Conservation (phyloP, 2,113 vertebrate species). For the Melanerpes aurifrons region DNA sequence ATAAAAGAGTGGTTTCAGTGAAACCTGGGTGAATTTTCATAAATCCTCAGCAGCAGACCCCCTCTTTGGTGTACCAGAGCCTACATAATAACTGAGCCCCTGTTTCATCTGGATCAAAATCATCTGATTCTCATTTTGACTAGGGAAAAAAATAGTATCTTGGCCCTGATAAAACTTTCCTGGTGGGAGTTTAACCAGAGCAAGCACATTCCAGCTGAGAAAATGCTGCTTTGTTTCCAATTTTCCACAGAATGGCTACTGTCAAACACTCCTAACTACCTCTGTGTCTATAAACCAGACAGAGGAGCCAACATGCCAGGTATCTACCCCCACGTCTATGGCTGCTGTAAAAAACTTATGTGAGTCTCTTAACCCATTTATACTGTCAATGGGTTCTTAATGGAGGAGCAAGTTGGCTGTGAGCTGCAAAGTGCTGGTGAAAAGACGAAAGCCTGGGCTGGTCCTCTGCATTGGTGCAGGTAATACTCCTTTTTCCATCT, state of each 20-base stretch:
- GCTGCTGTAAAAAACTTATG: not conserved
- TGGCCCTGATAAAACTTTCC: not conserved
- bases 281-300: not conserved
- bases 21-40: not conserved
- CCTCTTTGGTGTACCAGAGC: fast-evolving
- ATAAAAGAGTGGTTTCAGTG: fast-evolving
- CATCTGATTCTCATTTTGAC: not conserved
- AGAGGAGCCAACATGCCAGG: not conserved
- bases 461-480: not conserved
- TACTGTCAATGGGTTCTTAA: not conserved
- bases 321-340: not conserved
- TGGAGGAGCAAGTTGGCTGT: not conserved
- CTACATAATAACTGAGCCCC: fast-evolving
- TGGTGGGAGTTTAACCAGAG: not conserved
- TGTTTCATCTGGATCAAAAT: not conserved
- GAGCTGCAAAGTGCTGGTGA: not conserved
- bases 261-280: not conserved
- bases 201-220: not conserved
- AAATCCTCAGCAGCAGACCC: not conserved
- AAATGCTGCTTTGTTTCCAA: not conserved
- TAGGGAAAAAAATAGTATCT: not conserved
- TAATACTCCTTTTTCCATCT: not conserved
- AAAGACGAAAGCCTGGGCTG: not conserved
- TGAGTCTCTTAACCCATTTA: not conserved
- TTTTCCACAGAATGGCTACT: not conserved